Evolutionary conservation across 2,797 vertebrate species (phyloP).

Genomic region (Sparus aurata): DNA sequence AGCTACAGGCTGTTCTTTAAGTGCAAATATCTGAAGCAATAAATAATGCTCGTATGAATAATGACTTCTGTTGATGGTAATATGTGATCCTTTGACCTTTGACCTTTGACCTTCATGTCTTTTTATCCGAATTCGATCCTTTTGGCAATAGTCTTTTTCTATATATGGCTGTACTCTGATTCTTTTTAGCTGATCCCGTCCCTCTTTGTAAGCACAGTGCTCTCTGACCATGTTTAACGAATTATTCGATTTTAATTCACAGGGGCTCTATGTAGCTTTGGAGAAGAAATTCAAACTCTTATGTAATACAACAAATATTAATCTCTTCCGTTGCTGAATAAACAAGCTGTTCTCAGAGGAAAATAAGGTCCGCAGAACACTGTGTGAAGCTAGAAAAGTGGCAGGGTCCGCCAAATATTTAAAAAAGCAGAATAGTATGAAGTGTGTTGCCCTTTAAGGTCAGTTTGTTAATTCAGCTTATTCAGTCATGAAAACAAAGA

Average conservation of each 20-base stretch:
- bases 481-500: too few relatives aligned
- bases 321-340: too few relatives aligned
- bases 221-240: constrained; percentile 20
- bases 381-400: too few relatives aligned
- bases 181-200: constrained; percentile 9
- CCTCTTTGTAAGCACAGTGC: constrained; percentile 42
- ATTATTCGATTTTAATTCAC: constrained; percentile 1
- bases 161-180: constrained; percentile 23
- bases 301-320: too few relatives aligned
- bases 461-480: too few relatives aligned
- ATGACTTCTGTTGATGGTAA: constrained; percentile 58
- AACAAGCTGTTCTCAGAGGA: too few relatives aligned
- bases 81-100: constrained; percentile 32
- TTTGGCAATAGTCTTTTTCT: constrained; percentile 48
- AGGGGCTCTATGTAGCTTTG: neutral
- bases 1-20: constrained; percentile 79
- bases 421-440: too few relatives aligned
- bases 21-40: constrained; percentile 87
- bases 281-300: too few relatives aligned
- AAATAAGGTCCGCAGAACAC: too few relatives aligned
- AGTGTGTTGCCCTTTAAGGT: too few relatives aligned
- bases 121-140: constrained; percentile 49
- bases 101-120: constrained; percentile 23
- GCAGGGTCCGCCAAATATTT: too few relatives aligned
- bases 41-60: constrained; percentile 81